These are phyloP conservation scores for Serrognathus titanus DNA, from an alignment of 2,888 invertebrate species.

Conservation along the genomic window DNA sequence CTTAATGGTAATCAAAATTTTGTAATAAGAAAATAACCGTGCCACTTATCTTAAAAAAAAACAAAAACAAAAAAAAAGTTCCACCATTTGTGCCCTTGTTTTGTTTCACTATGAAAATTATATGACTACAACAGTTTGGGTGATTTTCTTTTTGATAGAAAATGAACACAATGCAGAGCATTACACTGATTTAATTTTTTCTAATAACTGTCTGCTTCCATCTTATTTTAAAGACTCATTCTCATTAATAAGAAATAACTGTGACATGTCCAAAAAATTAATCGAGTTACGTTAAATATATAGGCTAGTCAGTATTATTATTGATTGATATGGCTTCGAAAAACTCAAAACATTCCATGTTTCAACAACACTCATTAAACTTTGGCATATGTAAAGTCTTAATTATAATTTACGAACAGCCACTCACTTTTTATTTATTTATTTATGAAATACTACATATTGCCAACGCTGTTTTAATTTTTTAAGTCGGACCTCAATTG, in stretches of 20 bases:
- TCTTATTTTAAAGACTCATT: not conserved
- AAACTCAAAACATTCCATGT: slow-evolving; percentile 29
- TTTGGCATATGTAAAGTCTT: slow-evolving; percentile 40
- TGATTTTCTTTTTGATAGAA: no score
- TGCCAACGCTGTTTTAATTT: slow-evolving; percentile 24
- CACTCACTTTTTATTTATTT: slow-evolving; percentile 16
- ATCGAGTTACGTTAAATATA: not conserved
- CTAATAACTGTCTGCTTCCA: no score
- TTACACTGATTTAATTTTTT: no score
- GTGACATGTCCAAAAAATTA: not conserved
- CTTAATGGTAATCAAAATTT: no score
- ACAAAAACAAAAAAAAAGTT: no score
- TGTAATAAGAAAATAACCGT: no score
- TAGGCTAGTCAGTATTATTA: not conserved
- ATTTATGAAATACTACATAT: slow-evolving; percentile 20
- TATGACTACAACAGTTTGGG: no score
- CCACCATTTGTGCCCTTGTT: no score
- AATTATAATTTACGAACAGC: slow-evolving; percentile 32
- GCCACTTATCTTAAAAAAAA: no score
- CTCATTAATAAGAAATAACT: not conserved
- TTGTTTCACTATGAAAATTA: no score
- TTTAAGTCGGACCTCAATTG: not conserved
- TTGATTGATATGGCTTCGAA: slow-evolving; percentile 35
- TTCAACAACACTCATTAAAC: slow-evolving; percentile 30
- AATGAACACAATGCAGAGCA: no score